phyloP scores from a whole-genome alignment of 2,888 invertebrate genomes.

The Oxystoma pomonae region DNA sequence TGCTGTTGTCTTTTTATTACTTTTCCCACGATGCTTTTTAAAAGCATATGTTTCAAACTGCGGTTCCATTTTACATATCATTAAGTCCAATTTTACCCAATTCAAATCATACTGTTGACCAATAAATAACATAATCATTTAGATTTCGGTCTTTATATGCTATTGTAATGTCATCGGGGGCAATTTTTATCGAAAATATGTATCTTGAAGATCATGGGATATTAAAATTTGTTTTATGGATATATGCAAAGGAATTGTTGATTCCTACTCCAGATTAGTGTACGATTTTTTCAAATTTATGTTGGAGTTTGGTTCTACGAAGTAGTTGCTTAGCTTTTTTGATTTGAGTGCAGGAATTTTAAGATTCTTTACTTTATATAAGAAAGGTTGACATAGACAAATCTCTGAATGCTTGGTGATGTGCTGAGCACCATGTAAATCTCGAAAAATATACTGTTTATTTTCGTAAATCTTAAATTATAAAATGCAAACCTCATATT shows the following conservation, averaged over 20 bases:
- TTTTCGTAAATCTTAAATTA: background rate
- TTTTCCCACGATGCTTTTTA: background rate
- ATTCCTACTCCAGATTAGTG: too few species aligned
- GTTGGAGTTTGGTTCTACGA: too few species aligned
- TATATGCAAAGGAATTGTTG: background rate
- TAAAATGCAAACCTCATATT: background rate
- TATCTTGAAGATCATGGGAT: background rate
- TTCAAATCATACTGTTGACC: background rate
- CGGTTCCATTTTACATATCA: background rate
- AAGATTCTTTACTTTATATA: too few species aligned
- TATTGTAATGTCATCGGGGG: constrained; percentile 6
- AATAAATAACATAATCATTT: constrained; percentile 6
- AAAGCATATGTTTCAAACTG: background rate
- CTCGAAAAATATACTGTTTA: background rate
- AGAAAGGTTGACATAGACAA: too few species aligned
- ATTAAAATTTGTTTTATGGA: background rate
- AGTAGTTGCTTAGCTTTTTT: too few species aligned
- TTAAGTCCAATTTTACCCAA: background rate
- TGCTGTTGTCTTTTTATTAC: background rate
- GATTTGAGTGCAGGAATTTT: too few species aligned
- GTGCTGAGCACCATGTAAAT: too few species aligned
- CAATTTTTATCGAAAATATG: background rate
- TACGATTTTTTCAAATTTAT: too few species aligned
- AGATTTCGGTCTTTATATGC: constrained; percentile 8
- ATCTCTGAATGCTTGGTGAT: too few species aligned